Base-by-base conservation (phyloP, 2,888 invertebrate species). In the Amphimallon solstitiale region DNA sequence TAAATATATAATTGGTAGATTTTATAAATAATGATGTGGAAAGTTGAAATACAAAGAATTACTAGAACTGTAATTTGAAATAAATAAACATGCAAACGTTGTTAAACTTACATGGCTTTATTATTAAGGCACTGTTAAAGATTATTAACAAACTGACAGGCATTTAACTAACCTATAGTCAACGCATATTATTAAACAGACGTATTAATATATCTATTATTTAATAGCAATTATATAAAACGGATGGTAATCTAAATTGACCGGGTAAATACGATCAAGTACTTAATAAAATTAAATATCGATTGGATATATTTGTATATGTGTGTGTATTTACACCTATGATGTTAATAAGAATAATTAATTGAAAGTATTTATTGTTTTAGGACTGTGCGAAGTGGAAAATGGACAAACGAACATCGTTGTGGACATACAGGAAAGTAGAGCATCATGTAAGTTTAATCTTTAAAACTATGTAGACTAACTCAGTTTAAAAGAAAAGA, bases 381-480 rank as follows among this genome's bases (percentile, higher is more conserved):
- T 82, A 89, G 89, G 87, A 69, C 78, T 88, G 66, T 95, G 95
- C 84, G 94, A 94, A 81, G 92, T 94, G 76, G 93, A 94, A 85
- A 92, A 90, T 65, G 93, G 93, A 37, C 92, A 93, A 78, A 92
- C 93, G 35, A 95, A 93, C 80, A 94, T 95, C 71, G 94, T 95
- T 76, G 85, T 95, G 73, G 95, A 95, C 79, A 94, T 95, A 72
- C 93, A 94, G 82, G 95, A 95, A 82, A 95, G 95, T 81, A 86
- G 90, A 81, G 93, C 92, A 72, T 85, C 87, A 76, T 91, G 95
- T 95, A 86, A 92, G 93, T 91, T 10, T 23, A 19, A 29, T 5
- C 19, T 49, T 49, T n/a, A n/a, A n/a, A n/a, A n/a, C n/a, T n/a
- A n/a, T n/a, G n/a, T n/a, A n/a, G n/a, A n/a, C n/a, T n/a, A n/a